phyloP scores from a whole-genome alignment of 2,797 vertebrate genomes.

The Oryzias dopingdopingensis region DNA sequence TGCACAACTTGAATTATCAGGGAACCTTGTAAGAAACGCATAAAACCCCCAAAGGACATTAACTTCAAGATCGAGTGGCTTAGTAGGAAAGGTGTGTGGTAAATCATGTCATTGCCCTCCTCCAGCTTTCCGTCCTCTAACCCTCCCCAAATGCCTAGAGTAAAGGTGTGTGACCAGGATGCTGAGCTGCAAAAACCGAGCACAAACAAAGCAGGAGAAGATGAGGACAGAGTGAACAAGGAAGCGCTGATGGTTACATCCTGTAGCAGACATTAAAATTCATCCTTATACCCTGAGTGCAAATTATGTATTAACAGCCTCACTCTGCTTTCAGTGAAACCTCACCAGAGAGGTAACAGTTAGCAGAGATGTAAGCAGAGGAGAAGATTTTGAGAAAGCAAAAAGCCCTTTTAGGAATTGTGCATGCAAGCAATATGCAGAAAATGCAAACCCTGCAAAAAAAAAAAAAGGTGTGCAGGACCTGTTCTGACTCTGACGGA shows the following conservation, averaged over 20 bases:
- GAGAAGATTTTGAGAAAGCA: conserved; percentile 14
- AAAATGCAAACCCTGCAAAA: background rate
- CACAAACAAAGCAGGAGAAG: no score
- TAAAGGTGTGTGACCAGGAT: conserved; percentile 23
- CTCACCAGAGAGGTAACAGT: conserved; percentile 29
- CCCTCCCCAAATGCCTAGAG: conserved; percentile 8
- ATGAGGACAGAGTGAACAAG: conserved; percentile 4
- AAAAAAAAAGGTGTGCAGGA: background rate
- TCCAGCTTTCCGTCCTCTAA: conserved; percentile 10
- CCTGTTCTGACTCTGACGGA: no score
- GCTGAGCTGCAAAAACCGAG: conserved; percentile 1
- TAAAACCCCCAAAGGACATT: conserved; percentile 6
- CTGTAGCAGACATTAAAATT: conserved; percentile 37
- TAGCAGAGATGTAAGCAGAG: conserved; percentile 19
- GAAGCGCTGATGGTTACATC: conserved; percentile 44
- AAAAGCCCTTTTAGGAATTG: conserved; percentile 14
- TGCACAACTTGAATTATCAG: no score
- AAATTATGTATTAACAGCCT: conserved; percentile 61
- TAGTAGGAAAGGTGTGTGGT: conserved; percentile 22
- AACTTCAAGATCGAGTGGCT: conserved; percentile 10
- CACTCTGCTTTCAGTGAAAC: conserved; percentile 43
- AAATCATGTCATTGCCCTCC: conserved; percentile 33
- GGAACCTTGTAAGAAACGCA: no score
- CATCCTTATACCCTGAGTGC: conserved; percentile 41
- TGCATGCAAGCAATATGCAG: background rate